Conservation (phyloP, 2,797 vertebrate species). For the Erithacus rubecula region DNA sequence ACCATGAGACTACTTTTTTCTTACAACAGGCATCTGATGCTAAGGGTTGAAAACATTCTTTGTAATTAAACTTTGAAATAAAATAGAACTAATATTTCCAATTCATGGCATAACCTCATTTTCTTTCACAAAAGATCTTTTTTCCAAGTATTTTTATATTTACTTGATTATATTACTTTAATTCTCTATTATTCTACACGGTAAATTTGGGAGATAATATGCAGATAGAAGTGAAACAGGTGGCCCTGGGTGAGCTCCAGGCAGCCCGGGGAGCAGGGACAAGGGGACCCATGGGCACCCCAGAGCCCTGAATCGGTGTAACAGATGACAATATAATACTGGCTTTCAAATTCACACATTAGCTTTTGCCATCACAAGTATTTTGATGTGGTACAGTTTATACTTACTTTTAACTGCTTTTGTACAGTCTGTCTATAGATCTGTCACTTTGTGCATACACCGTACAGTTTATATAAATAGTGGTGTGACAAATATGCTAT, state of each 20-base stretch:
- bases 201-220: neutral
- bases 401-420: no score
- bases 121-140: neutral
- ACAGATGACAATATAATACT: no score
- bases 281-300: neutral
- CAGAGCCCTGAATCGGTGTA: neutral
- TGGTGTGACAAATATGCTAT: no score
- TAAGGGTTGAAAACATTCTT: neutral
- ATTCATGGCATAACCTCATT: neutral
- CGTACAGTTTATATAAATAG: no score
- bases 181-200: neutral
- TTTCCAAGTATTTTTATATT: neutral
- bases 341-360: no score
- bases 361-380: no score
- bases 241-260: fast-evolving
- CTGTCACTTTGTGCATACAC: no score
- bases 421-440: no score
- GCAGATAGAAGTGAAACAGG: neutral
- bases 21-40: neutral
- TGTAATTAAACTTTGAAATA: neutral
- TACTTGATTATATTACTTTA: neutral
- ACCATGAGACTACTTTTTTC: no score
- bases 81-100: neutral
- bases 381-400: no score
- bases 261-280: no score